Evolutionary conservation across 1,140 invertebrate species (phyloP).

Genomic region (Euborellia annulipes): DNA sequence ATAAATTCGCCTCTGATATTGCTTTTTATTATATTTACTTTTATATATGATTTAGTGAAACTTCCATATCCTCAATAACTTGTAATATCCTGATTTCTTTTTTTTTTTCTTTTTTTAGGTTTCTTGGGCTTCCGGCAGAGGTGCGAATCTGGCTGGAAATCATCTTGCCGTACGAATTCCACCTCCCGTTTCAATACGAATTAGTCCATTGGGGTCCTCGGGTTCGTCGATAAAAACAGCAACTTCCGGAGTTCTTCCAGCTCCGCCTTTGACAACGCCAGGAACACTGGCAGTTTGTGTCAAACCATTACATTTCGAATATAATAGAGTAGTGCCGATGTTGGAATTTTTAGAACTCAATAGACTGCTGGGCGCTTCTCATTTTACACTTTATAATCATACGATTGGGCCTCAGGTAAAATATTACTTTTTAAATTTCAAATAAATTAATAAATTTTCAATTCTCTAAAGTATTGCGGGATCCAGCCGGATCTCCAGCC

Average conservation of each 20-base stretch:
- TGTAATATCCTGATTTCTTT: too few relatives aligned
- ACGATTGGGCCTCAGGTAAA: constrained; percentile 49
- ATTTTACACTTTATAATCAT: constrained; percentile 88
- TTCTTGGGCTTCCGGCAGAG: too few relatives aligned
- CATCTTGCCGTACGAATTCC: background rate
- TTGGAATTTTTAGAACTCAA: constrained; percentile 89
- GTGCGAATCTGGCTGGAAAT: too few relatives aligned
- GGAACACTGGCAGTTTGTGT: constrained; percentile 74
- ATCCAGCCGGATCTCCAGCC: too few relatives aligned
- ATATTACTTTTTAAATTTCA: constrained; percentile 31
- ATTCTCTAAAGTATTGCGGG: too few relatives aligned
- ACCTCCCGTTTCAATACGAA: background rate
- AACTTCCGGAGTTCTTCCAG: constrained; percentile 12
- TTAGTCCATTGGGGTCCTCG: background rate
- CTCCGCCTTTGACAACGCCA: constrained; percentile 21
- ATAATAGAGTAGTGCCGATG: constrained; percentile 65
- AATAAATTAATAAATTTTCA: background rate
- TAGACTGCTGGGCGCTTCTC: constrained; percentile 63
- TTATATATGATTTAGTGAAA: too few relatives aligned
- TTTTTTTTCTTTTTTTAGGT: too few relatives aligned
- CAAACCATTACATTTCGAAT: constrained; percentile 82
- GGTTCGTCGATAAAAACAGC: background rate
- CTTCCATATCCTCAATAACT: too few relatives aligned
- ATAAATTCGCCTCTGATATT: too few relatives aligned
- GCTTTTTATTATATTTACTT: too few relatives aligned